Percentiles rank a stretch among this genome's conserved stretches.
Evolutionary conservation across 2,797 vertebrate species (phyloP).

Genomic region (Anguilla anguilla): DNA sequence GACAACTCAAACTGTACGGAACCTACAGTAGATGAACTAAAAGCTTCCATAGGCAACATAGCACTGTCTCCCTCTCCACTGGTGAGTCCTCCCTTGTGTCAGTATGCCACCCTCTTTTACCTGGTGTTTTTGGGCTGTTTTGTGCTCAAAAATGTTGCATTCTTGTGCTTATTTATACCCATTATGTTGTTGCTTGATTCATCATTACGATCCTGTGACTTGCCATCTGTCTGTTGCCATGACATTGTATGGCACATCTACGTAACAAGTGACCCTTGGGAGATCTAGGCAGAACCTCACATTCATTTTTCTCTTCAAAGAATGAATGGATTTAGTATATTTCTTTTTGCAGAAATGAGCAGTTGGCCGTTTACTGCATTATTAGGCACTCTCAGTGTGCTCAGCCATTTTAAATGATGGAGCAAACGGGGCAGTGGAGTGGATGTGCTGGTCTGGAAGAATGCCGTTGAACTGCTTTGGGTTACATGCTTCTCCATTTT

Average conservation of each 20-base stretch:
- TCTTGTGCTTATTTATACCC: neutral
- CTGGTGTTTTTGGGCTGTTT: neutral
- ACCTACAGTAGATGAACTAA: constrained; percentile 91
- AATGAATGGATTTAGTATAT: neutral
- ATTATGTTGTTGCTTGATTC: neutral
- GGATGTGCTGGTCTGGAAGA: neutral
- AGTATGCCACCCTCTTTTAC: neutral
- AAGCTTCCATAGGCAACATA: constrained; percentile 93
- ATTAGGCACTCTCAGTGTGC: neutral
- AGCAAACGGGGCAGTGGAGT: neutral
- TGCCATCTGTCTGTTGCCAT: neutral
- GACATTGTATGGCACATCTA: constrained; percentile 7
- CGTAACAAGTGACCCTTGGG: constrained; percentile 28
- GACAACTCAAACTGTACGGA: constrained; percentile 71
- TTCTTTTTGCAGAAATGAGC: constrained; percentile 18
- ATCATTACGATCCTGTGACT: neutral
- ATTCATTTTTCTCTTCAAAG: neutral
- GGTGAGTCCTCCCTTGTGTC: constrained; percentile 78
- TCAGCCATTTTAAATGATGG: neutral
- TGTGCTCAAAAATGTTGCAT: neutral
- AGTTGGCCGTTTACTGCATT: constrained; percentile 13
- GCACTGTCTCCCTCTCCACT: constrained; percentile 90
- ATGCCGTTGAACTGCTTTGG: neutral
- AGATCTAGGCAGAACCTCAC: constrained; percentile 2
- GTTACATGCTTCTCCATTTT: neutral